Percentiles rank a stretch among this genome's conserved stretches.
Conservation (phyloP, 2,888 invertebrate species). For the Pomacea canaliculata region DNA sequence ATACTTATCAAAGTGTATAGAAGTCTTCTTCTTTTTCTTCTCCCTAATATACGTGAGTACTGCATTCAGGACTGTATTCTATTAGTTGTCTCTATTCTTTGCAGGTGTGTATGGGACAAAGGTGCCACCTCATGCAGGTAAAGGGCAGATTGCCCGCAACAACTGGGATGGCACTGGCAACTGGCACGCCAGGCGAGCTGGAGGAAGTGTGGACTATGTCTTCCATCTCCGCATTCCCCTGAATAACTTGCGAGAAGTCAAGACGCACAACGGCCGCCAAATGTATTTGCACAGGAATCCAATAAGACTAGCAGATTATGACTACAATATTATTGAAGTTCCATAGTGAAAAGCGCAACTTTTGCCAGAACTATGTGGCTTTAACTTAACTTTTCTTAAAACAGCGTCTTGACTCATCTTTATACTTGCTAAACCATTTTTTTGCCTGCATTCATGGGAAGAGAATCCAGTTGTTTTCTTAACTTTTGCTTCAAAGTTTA, state of each 20-base stretch:
- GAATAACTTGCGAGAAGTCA: neutral
- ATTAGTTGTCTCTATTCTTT: neutral
- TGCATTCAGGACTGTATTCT: no score
- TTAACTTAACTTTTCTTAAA: neutral
- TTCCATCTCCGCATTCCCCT: neutral
- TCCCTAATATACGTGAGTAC: neutral
- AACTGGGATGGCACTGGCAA: constrained; percentile 3
- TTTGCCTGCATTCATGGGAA: neutral
- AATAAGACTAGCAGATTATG: neutral
- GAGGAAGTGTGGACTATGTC: neutral
- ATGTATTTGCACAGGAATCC: neutral
- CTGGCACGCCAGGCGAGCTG: neutral
- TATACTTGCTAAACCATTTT: neutral
- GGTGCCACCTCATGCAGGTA: neutral
- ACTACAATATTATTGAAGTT: no score
- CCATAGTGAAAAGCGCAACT: no score
- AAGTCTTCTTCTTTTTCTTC: neutral
- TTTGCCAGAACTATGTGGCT: no score
- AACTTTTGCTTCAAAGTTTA: no score
- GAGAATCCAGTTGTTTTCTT: neutral
- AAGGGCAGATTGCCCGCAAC: neutral
- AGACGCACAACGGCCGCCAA: neutral
- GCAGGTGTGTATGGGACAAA: constrained; percentile 2
- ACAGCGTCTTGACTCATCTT: neutral
- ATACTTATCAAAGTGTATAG: no score